Evolutionary conservation across 2,113 vertebrate species (phyloP), one percentile per base, ranked within the genome.

Genomic region (Anoplopoma fimbria): DNA sequence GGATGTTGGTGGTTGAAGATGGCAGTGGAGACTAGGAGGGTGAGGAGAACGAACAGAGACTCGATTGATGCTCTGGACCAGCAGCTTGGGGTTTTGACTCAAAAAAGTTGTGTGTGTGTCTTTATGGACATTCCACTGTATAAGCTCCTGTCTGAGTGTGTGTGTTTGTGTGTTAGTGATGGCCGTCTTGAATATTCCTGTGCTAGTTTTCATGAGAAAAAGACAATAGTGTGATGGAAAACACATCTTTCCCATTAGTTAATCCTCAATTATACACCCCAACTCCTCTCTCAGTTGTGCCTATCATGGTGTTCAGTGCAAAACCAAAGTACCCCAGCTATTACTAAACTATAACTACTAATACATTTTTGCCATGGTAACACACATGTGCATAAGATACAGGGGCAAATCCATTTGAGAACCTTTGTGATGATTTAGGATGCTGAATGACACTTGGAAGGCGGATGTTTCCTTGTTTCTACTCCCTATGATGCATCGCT

Each of bases 1-100:
- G 82, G 75, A 84, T 75, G 82, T 79, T 57, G 72, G 83, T 74
- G 82, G 73, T 84, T 71, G 85, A 85, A 63, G 85, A 86, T 88
- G 87, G 81, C 78, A 88, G 72, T 15, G 77, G 55, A 75, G 78
- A 67, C 60, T 25, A 36, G 70, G 78, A 78, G 67, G 72, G 72
- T 57, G 69, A 88, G 42, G 53, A 31, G 40, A 33, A 79, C 4
- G 51, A 86, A 86, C 87, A 91, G 84, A 89, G 81, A 40, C 77
- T 57, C 62, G 17, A 80, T 81, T 89, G 86, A 91, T 88, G 79
- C 77, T 64, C 29, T 27, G 69, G 55, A 61, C 69, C 14, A 6
- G 71, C 72, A 65, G 64, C 77, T 73, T 38, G 34, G 34, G 69
- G 55, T 68, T 87, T 71, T 74, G 69, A 83, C 36, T 49, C 67